Conservation (phyloP, 2,888 invertebrate genomes). For the Drosophila pseudotakahashii region DNA sequence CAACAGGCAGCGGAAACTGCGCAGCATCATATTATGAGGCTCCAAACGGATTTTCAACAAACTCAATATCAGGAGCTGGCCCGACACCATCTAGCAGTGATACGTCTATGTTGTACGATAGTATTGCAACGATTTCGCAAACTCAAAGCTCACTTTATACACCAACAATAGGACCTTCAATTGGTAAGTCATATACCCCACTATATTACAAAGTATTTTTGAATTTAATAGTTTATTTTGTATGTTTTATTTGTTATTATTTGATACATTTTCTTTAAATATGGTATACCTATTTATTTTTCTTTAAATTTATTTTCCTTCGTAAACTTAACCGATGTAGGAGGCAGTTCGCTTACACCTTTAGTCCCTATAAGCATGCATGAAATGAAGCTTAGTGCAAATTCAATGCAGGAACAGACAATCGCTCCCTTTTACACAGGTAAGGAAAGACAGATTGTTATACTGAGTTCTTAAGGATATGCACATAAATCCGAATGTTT, state of each 20-base stretch:
- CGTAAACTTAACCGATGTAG: constrained; percentile 66
- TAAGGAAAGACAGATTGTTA: constrained; percentile 81
- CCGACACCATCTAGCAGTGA: constrained; percentile 82
- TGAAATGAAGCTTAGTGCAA: constrained; percentile 89
- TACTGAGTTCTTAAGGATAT: background rate
- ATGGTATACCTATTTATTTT: constrained; percentile 30
- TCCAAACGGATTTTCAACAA: constrained; percentile 79
- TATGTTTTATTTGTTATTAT: constrained; percentile 33
- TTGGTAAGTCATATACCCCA: constrained; percentile 85
- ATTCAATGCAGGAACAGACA: constrained; percentile 87
- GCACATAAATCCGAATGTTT: background rate
- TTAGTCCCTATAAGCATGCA: constrained; percentile 91
- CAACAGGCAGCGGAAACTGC: constrained; percentile 82
- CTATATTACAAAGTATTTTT: background rate
- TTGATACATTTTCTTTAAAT: constrained; percentile 11
- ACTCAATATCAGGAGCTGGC: constrained; percentile 62
- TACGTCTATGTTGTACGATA: constrained; percentile 88
- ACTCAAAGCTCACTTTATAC: constrained; percentile 91
- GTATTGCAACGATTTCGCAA: constrained; percentile 90
- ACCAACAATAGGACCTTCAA: constrained; percentile 89
- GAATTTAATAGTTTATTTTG: constrained; percentile 4
- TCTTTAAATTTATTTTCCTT: constrained; percentile 21
- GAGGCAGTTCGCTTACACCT: constrained; percentile 88
- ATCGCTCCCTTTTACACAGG: constrained; percentile 90
- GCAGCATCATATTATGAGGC: constrained; percentile 85